Evolutionary conservation across 2,888 invertebrate genomes (phyloP), one percentile per base, ranked within the genome.

Genomic region (Microctonus aethiopoides): DNA sequence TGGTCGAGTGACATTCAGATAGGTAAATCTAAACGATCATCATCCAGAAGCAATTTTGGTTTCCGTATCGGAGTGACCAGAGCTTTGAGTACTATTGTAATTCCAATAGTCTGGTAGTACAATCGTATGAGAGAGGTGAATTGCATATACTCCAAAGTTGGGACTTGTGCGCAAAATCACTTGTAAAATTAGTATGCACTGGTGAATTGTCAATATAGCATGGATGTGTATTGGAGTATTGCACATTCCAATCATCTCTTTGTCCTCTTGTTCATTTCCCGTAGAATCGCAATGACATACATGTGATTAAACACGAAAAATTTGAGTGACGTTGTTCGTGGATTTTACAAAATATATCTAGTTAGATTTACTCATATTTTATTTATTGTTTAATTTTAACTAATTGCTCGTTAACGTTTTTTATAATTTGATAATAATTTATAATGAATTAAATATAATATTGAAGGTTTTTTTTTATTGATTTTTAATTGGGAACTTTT

Each of bases 31-130:
- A 66, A 69, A 66, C 64, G 59, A 54, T 57, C 72, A 72, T 70
- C 70, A 70, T 67, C 61, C 60, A 54, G 64, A 52, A 67, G 70
- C 67, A 56, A 72, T 70, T 72, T 64, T 63, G 64, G 64, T 72
- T 70, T 70, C 67, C 63, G 54, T 70, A 70, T 72, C 64, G 70
- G 29, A 29, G 20, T 20, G 29, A 26, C 46, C 67, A 59, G 39
- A n/a, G 59, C 51, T 70, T 68, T 26, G 54, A 46, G 46, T 24
- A n/a, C 57, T 51, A 71, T 71, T 67, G 71, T 69, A 61, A 65
- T 73, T 65, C 65, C 71, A 71, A 69, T 73, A 46, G 67, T 46
- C 57, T 57, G 59, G 16, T 46, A 7, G 46, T n/a, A 20, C 16
- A 16, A 46, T n/a, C 16, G 46, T 16, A 16, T 64, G 51, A 52